phyloP scores from a whole-genome alignment of 2,888 invertebrate genomes.

The Lymantria dispar region DNA sequence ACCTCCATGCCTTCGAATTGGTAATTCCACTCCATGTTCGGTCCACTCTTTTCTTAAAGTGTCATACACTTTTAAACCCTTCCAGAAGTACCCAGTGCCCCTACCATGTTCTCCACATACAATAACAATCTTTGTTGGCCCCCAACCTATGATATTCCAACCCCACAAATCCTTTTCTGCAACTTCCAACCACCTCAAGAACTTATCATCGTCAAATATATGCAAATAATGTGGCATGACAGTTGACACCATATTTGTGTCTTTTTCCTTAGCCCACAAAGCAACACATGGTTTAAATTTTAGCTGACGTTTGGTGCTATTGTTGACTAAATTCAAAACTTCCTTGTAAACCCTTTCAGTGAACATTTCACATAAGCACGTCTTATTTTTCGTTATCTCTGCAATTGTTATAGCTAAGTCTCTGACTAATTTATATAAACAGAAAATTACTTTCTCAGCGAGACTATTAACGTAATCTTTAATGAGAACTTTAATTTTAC shows the following conservation, averaged over 20 bases:
- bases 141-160: constrained; percentile 65
- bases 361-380: constrained; percentile 42
- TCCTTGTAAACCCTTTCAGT: constrained; percentile 60
- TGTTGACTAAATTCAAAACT: constrained; percentile 44
- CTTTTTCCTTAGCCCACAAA: constrained; percentile 47
- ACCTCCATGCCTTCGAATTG: constrained; percentile 60
- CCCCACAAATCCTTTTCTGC: constrained; percentile 68
- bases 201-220: constrained; percentile 48
- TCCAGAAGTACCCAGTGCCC: constrained; percentile 62
- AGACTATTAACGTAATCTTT: constrained; percentile 47
- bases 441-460: constrained; percentile 53
- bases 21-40: constrained; percentile 57
- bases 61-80: constrained; percentile 64
- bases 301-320: constrained; percentile 46
- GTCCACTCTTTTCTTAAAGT: constrained; percentile 58
- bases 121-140: constrained; percentile 55
- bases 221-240: constrained; percentile 48
- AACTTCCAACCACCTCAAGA: constrained; percentile 60
- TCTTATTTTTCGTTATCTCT: constrained; percentile 34
- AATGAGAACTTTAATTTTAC: constrained; percentile 44
- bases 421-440: constrained; percentile 42
- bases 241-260: constrained; percentile 28
- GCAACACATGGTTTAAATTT: constrained; percentile 49
- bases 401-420: constrained; percentile 29
- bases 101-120: constrained; percentile 66